A percentile compares a stretch with the other conserved stretches of the same genome.
Conservation (phyloP, 1,140 invertebrate species). For the Diploscapter pachys region DNA sequence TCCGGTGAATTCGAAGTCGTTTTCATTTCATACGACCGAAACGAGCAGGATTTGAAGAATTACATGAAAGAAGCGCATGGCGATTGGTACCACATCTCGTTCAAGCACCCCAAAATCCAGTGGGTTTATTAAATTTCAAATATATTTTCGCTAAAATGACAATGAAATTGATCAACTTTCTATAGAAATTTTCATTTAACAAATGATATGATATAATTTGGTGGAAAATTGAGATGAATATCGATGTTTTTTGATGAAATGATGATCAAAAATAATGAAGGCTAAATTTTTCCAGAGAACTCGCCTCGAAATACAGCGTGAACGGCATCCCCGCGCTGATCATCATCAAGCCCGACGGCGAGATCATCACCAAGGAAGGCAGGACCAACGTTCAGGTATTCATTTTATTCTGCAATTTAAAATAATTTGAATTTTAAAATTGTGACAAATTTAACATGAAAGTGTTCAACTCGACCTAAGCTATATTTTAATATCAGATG, state of each 20-base stretch:
- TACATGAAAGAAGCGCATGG: constrained; percentile 50
- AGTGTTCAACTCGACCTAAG: background rate
- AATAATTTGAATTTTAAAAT: background rate
- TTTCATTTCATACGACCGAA: constrained; percentile 48
- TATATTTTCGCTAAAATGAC: background rate
- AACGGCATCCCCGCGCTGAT: constrained; percentile 49
- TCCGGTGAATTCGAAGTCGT: constrained; percentile 52
- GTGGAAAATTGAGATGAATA: background rate
- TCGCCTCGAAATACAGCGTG: constrained; percentile 54
- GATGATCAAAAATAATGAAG: no score
- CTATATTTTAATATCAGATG: no score
- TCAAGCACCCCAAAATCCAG: constrained; percentile 37
- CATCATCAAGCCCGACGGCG: constrained; percentile 54
- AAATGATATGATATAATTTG: background rate
- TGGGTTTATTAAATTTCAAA: constrained; percentile 17
- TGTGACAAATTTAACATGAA: background rate
- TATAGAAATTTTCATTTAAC: constrained; percentile 10
- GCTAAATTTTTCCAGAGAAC: constrained; percentile 41
- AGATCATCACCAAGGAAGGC: constrained; percentile 44
- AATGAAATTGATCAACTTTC: background rate
- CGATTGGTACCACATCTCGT: constrained; percentile 45
- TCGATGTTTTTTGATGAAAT: background rate
- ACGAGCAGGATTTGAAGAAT: constrained; percentile 45
- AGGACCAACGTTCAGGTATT: constrained; percentile 12
- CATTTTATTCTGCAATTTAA: no score